phyloP scores from a whole-genome alignment of 2,113 vertebrate genomes.

The Taurulus bubalis region DNA sequence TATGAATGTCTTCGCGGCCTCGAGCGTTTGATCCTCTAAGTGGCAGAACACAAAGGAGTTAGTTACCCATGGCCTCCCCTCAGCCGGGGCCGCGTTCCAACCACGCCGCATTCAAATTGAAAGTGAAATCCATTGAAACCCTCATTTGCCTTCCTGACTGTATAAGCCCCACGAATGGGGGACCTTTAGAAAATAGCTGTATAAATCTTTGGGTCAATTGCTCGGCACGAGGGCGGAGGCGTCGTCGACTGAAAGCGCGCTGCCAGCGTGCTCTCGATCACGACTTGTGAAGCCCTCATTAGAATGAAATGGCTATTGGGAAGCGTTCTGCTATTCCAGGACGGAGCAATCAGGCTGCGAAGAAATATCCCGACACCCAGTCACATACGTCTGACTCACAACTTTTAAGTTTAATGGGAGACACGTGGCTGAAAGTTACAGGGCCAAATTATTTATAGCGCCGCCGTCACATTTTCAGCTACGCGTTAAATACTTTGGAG shows the following conservation, averaged over 20 bases:
- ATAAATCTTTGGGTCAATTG: constrained; percentile 78
- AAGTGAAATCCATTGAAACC: constrained; percentile 75
- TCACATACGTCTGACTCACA: constrained; percentile 25
- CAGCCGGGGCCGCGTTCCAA: constrained; percentile 53
- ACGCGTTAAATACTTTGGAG: constrained; percentile 13
- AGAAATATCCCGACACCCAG: constrained; percentile 14
- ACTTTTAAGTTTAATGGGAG: constrained; percentile 13
- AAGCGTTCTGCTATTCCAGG: constrained; percentile 52
- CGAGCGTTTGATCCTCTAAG: constrained; percentile 62
- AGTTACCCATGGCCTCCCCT: constrained; percentile 66
- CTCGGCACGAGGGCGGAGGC: constrained; percentile 48
- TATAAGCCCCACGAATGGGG: constrained; percentile 48
- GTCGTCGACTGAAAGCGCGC: constrained; percentile 55
- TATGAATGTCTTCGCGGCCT: constrained; percentile 59
- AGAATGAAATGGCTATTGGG: constrained; percentile 60
- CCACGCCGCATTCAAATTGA: constrained; percentile 72
- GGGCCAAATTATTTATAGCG: constrained; percentile 30
- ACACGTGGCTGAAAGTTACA: constrained; percentile 39
- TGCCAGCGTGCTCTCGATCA: constrained; percentile 74
- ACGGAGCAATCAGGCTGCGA: constrained; percentile 49
- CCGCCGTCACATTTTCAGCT: constrained; percentile 29
- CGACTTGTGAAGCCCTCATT: constrained; percentile 77
- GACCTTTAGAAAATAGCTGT: constrained; percentile 75
- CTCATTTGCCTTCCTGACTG: constrained; percentile 71
- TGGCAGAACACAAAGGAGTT: constrained; percentile 65